Evolutionary conservation across 2,888 invertebrate genomes (phyloP).

Genomic region (Eudasyphora cyanicolor): DNA sequence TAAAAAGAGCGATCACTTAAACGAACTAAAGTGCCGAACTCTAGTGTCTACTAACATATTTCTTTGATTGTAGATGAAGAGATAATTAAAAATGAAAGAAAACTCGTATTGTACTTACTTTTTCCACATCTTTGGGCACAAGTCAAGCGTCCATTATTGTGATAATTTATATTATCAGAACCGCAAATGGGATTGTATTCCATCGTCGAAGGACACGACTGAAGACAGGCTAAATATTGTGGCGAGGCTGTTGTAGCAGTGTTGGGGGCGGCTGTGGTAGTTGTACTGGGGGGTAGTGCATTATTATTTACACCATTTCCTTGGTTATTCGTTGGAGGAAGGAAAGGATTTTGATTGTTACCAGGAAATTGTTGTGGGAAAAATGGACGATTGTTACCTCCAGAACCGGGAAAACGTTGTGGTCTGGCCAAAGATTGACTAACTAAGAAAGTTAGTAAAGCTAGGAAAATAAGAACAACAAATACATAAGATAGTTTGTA

Average conservation of each 20-base stretch:
- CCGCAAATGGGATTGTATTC: conserved; percentile 80
- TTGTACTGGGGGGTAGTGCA: conserved; percentile 18
- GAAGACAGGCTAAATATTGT: conserved; percentile 71
- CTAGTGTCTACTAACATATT: no score
- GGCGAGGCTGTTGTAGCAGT: conserved; percentile 68
- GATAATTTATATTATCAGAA: conserved; percentile 74
- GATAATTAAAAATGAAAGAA: no score
- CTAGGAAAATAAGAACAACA: not conserved
- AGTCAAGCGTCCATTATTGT: conserved; percentile 72
- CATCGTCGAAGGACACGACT: conserved; percentile 72
- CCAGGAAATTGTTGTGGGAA: conserved; percentile 35
- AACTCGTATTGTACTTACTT: conserved; percentile 71
- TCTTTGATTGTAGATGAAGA: no score
- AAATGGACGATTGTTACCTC: not conserved
- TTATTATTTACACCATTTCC: conserved; percentile 14
- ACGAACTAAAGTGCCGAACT: no score
- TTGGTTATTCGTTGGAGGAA: conserved; percentile 23
- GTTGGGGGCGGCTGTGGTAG: conserved; percentile 23
- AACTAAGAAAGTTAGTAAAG: conserved; percentile 4
- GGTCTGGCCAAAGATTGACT: conserved; percentile 27
- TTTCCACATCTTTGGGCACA: conserved; percentile 76
- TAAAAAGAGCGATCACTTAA: not conserved
- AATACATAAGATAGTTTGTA: not conserved
- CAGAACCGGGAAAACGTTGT: conserved; percentile 26
- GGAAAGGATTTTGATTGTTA: conserved; percentile 33